Evolutionary conservation across 2,113 vertebrate genomes (phyloP).

Genomic region (Pitta sordida): DNA sequence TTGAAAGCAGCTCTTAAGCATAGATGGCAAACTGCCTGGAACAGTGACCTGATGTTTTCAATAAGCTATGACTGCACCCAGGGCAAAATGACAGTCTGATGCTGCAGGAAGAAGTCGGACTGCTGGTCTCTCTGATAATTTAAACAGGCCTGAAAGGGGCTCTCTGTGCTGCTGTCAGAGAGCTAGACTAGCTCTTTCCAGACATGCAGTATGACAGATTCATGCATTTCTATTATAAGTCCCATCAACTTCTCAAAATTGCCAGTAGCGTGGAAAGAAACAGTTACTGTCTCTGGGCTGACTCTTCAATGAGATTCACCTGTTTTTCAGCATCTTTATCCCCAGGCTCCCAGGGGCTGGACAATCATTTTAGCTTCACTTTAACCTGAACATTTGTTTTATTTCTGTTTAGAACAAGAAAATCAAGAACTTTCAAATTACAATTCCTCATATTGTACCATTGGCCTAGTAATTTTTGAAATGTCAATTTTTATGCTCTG

Average conservation of each 20-base stretch:
- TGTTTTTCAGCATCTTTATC: not conserved
- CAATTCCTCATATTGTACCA: not conserved
- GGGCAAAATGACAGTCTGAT: not conserved
- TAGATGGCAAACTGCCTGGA: slow-evolving; percentile 32
- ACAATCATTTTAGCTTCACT: not conserved
- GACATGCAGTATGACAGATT: not conserved
- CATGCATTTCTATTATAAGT: not conserved
- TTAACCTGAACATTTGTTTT: not conserved
- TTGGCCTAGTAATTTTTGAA: not conserved
- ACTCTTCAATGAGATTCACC: not conserved
- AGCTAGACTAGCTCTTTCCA: not conserved
- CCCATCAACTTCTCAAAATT: not conserved
- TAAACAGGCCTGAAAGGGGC: not conserved
- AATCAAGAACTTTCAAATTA: not conserved
- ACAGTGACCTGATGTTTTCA: slow-evolving; percentile 33
- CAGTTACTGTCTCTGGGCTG: not conserved
- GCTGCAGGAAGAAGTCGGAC: not conserved
- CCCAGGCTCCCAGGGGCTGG: not conserved
- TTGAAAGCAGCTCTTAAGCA: not conserved
- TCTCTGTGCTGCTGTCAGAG: not conserved
- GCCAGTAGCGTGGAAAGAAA: not conserved
- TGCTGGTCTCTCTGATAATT: not conserved
- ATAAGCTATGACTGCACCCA: not conserved
- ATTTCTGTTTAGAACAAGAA: not conserved
- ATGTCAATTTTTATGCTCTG: not conserved